These are phyloP conservation scores for Lagopus muta DNA, from an alignment of 2,113 vertebrate species.

Conservation along the genomic window DNA sequence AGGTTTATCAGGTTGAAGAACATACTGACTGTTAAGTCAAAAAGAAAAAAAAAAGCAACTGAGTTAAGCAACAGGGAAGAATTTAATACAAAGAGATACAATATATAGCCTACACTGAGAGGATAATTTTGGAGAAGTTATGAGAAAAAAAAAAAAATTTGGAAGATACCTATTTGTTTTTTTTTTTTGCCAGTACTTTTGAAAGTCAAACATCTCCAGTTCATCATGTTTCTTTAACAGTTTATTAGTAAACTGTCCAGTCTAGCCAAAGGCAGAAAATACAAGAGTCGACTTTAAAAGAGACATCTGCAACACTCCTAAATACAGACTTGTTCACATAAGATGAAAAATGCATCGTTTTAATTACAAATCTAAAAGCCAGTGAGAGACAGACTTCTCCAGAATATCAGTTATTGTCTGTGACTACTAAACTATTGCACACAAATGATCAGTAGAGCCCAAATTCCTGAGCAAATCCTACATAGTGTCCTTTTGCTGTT, in stretches of 20 bases:
- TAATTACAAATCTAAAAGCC: not conserved
- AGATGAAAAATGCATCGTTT: not conserved
- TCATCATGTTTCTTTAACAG: not conserved
- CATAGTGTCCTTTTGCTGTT: not conserved
- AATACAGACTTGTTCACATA: not conserved
- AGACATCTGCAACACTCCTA: not conserved
- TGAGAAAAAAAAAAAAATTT: not conserved
- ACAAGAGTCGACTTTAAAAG: not conserved
- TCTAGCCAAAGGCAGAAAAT: not conserved
- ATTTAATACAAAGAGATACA: not conserved
- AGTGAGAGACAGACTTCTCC: not conserved
- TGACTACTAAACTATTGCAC: not conserved
- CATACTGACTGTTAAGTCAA: constrained; percentile 73
- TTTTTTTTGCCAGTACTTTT: not conserved
- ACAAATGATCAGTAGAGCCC: not conserved
- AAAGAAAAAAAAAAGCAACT: not conserved
- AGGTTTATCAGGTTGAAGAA: constrained; percentile 55
- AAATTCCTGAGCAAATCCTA: not conserved
- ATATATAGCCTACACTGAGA: not conserved
- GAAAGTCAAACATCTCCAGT: not conserved
- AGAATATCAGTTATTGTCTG: not conserved
- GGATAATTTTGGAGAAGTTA: not conserved
- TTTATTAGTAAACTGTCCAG: not conserved
- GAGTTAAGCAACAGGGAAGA: not conserved
- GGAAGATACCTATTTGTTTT: not conserved